Conservation (phyloP, 2,797 vertebrate species). For the Enteromius radiatus region DNA sequence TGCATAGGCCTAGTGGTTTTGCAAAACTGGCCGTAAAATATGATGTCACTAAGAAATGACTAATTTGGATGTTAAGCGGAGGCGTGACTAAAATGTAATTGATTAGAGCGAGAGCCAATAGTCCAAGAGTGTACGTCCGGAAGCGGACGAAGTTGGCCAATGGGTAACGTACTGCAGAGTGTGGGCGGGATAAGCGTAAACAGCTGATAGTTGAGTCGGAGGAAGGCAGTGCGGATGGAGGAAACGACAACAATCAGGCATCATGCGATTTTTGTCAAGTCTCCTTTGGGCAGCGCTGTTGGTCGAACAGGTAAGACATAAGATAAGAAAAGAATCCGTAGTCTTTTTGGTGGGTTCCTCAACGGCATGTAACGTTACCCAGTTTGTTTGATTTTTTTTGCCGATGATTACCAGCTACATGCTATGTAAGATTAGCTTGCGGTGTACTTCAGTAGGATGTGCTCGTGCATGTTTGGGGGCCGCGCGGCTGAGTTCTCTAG, state of each 20-base stretch:
- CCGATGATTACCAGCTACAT: neutral
- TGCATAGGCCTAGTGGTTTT: neutral
- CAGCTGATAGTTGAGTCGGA: slow-evolving; percentile 62
- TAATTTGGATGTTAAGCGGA: neutral
- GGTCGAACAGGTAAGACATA: slow-evolving; percentile 75
- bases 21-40: neutral
- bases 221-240: slow-evolving; percentile 61
- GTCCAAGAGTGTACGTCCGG: neutral
- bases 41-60: neutral
- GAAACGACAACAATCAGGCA: slow-evolving; percentile 72
- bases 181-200: slow-evolving; percentile 64
- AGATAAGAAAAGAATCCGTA: neutral
- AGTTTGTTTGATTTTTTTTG: neutral
- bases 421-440: neutral
- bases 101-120: slow-evolving; percentile 64
- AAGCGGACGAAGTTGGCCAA: slow-evolving; percentile 59
- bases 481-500: slow-evolving; percentile 2
- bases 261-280: slow-evolving; percentile 73
- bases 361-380: neutral
- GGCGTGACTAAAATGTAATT: slow-evolving; percentile 46
- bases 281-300: slow-evolving; percentile 75
- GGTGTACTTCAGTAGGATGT: neutral
- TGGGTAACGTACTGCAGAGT: slow-evolving; percentile 42
- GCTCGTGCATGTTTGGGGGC: neutral
- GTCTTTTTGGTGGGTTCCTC: neutral